These are phyloP conservation scores for Tetheella fluctuosa DNA, from an alignment of 2,888 invertebrate genomes.

Conservation along the genomic window DNA sequence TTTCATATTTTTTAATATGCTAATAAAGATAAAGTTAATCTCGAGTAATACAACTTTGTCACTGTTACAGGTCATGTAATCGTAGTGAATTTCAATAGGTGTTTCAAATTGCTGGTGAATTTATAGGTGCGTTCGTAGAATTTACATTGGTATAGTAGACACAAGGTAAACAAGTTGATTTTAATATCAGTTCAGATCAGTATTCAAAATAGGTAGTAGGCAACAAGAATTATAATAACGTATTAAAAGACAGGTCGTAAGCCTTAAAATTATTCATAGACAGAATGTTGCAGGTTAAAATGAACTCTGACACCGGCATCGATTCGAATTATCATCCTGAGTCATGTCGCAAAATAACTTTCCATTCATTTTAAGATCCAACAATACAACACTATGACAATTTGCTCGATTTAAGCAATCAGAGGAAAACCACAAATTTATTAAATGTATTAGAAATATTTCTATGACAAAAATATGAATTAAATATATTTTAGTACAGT, in stretches of 20 bases:
- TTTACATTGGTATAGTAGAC: not conserved
- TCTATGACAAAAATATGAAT: conserved; percentile 18
- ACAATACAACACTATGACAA: not conserved
- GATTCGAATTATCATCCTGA: conserved; percentile 39
- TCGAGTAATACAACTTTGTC: not conserved
- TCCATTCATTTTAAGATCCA: conserved; percentile 26
- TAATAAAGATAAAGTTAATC: not conserved
- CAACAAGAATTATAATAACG: conserved; percentile 20
- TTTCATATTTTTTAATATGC: too few species aligned
- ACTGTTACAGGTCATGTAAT: not conserved
- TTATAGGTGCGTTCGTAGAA: not conserved
- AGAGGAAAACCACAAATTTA: not conserved
- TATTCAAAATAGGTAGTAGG: conserved; percentile 4
- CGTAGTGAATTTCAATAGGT: not conserved
- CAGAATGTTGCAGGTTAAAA: conserved; percentile 28
- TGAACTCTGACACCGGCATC: conserved; percentile 52
- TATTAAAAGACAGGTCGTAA: conserved; percentile 18
- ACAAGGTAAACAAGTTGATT: conserved; percentile 1
- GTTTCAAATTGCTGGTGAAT: not conserved
- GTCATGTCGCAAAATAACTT: conserved; percentile 41
- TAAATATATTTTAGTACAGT: conserved; percentile 21
- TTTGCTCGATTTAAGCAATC: not conserved
- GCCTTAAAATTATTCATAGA: conserved; percentile 32
- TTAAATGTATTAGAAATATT: conserved; percentile 14
- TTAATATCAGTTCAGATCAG: conserved; percentile 3